Conservation (phyloP, 92 coral and sea anemone species). For the Zoanthus sociatus region DNA sequence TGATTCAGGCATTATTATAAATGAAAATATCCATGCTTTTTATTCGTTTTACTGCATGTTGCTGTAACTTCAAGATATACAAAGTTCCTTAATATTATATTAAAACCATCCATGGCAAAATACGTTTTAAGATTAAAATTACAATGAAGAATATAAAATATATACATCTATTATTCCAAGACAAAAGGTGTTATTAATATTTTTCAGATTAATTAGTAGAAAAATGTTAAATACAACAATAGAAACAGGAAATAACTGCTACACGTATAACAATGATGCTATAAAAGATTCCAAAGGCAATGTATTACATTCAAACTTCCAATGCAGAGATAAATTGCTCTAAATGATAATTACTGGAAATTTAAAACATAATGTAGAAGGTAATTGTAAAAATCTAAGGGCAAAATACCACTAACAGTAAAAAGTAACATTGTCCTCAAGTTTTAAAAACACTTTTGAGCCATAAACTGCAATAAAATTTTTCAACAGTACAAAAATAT, state of each 20-base stretch:
- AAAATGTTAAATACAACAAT: neutral
- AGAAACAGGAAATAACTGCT: neutral
- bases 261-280: too few relatives aligned
- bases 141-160: neutral
- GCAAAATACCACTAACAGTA: neutral
- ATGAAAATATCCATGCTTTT: too few relatives aligned
- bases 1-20: too few relatives aligned
- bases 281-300: too few relatives aligned
- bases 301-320: too few relatives aligned
- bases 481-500: neutral
- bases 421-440: neutral
- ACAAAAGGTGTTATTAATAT: neutral
- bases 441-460: neutral
- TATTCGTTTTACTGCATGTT: too few relatives aligned
- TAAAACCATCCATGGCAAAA: neutral
- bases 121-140: neutral
- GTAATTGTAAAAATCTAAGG: neutral
- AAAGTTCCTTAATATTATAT: neutral
- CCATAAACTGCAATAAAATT: neutral
- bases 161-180: constrained; percentile 7
- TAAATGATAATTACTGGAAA: too few relatives aligned
- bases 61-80: neutral
- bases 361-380: too few relatives aligned
- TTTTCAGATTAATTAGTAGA: neutral
- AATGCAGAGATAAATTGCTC: too few relatives aligned